Base-by-base conservation (phyloP, 2,113 vertebrate genomes). In the Spilogale gracilis region DNA sequence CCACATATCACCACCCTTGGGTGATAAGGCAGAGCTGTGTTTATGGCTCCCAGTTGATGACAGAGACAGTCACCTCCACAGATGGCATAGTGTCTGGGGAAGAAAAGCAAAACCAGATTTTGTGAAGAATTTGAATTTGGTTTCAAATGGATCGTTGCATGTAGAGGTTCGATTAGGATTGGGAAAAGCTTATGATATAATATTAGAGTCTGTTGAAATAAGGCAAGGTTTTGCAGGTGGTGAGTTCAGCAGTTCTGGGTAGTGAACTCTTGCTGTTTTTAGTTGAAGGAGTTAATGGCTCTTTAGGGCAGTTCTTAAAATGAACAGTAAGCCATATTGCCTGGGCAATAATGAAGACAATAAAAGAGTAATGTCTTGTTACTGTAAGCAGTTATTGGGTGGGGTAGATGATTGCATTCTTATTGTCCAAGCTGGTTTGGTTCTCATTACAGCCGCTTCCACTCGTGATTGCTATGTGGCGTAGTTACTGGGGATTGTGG, bases 1-100 rank as follows among this genome's bases (percentile, higher is more conserved):
- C 23, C 27, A 48, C 30, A 30, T 23, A 27, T 6, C 5, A 8
- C 0, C 9, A 23, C 20, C 1, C 30, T 38, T 3, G 30, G 32
- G 16, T 61, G 67, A 58, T 52, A 20, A 54, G 65, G n/a, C 27
- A 63, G 50, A 80, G 21, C 16, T 18, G 21, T 23, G 4, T 23
- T 67, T 48, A 30, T 17, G 56, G 18, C 52, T 80, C 43, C 54
- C 14, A 0, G 38, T 38, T 27, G 5, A 7, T 9, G 32, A 16
- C 13, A 6, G 38, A 63, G 54, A 50, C 45, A 20, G 2, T 17
- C 65, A n/a, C 23, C 4, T 45, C 52, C 6, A 54, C 9, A 83
- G 43, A 9, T 74, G 30, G 18, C 4, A 1, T n/a, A 38, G n/a
- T 6, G 0, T 13, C 27, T 52, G 32, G 38, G n/a, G 30, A 69